A percentile compares a stretch with the other conserved stretches of the same genome.
phyloP scores from a whole-genome alignment of 2,797 vertebrate genomes.

The Margarornis squamiger region DNA sequence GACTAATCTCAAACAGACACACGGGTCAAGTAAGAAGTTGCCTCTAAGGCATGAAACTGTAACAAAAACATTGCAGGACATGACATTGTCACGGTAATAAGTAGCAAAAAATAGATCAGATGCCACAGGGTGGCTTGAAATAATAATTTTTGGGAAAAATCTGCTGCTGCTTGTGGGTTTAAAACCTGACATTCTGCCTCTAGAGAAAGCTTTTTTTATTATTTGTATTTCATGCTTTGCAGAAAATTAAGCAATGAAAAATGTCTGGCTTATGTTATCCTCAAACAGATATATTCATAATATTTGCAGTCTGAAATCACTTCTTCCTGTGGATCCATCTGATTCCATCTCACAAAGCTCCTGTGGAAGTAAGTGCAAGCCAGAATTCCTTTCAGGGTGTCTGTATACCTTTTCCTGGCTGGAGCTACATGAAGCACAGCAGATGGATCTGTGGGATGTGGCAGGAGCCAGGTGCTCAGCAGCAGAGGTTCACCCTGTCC shows the following conservation, averaged over 20 bases:
- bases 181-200: background rate
- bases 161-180: background rate
- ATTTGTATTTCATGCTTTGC: background rate
- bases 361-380: background rate
- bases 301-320: background rate
- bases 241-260: background rate
- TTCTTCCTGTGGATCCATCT: background rate
- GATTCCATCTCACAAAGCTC: background rate
- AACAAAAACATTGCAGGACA: background rate
- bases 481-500: background rate
- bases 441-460: background rate
- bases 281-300: background rate
- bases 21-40: background rate
- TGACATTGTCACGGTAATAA: background rate
- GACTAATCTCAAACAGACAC: background rate
- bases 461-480: background rate
- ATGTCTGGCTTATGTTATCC: background rate
- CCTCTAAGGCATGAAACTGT: background rate
- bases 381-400: background rate
- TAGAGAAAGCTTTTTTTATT: background rate
- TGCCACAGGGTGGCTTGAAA: background rate
- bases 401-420: background rate
- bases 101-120: background rate
- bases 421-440: accelerated
- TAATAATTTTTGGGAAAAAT: background rate